Conservation (phyloP, 2,797 vertebrate genomes). For the Hirundo rustica region DNA sequence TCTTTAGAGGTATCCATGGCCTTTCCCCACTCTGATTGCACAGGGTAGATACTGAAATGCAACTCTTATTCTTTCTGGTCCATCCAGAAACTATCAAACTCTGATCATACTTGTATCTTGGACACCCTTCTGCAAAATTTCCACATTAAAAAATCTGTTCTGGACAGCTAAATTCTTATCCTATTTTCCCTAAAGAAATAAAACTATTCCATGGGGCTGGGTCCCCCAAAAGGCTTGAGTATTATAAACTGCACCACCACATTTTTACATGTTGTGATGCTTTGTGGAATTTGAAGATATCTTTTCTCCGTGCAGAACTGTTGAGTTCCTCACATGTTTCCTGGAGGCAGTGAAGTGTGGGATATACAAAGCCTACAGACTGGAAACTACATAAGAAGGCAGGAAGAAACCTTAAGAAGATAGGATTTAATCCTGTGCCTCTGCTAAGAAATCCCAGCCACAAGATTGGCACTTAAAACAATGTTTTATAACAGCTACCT, state of each 20-base stretch:
- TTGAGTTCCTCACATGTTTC: background rate
- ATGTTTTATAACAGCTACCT: background rate
- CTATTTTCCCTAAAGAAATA: background rate
- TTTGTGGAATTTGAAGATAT: background rate
- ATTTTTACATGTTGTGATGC: background rate
- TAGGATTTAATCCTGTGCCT: accelerated
- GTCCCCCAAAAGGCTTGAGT: background rate
- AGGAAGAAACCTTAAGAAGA: background rate
- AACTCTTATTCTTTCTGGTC: background rate
- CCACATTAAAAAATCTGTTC: background rate
- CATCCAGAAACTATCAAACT: background rate
- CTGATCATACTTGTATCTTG: background rate
- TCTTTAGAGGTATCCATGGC: background rate
- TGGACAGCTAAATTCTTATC: background rate
- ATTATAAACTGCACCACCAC: background rate
- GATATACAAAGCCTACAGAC: background rate
- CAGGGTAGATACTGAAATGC: background rate
- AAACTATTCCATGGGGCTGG: background rate
- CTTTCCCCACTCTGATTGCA: background rate
- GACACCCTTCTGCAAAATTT: background rate
- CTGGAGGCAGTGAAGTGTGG: background rate
- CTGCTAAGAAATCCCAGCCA: background rate
- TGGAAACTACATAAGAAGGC: background rate
- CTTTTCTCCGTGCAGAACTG: background rate
- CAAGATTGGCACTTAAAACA: background rate